These are phyloP conservation scores for Xerus inauris DNA, from an alignment of 2,113 vertebrate genomes.

Conservation along the genomic window DNA sequence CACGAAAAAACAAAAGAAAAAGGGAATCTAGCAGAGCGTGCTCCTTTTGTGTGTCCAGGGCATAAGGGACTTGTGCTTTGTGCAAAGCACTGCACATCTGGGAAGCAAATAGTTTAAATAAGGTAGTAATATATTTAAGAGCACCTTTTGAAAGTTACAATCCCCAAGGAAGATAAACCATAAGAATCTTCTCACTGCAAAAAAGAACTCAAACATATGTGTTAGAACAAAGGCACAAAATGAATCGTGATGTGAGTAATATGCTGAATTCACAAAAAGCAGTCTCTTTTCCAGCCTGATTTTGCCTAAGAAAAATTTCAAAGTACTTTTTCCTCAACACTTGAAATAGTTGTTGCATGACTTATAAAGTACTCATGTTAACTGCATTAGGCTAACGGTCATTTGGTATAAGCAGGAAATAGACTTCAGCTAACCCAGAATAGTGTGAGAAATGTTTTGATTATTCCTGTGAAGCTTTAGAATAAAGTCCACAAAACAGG, in stretches of 20 bases:
- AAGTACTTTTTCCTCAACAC: constrained; percentile 63
- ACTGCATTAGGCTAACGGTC: constrained; percentile 57
- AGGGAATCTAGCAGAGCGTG: constrained; percentile 25
- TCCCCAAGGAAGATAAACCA: constrained; percentile 40
- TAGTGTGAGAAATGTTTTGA: constrained; percentile 44
- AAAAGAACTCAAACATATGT: constrained; percentile 21
- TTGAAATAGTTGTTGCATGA: constrained; percentile 67
- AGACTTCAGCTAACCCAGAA: constrained; percentile 63
- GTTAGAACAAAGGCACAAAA: constrained; percentile 19
- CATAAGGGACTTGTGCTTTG: constrained; percentile 43
- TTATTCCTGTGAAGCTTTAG: constrained; percentile 65
- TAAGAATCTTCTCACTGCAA: constrained; percentile 47
- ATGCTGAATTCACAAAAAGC: constrained; percentile 6
- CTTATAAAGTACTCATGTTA: constrained; percentile 30
- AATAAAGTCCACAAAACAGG: constrained; percentile 39
- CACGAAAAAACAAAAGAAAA: neutral
- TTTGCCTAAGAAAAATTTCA: constrained; percentile 54
- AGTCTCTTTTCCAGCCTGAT: constrained; percentile 41
- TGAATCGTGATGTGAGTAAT: neutral
- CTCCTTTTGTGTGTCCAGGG: constrained; percentile 51
- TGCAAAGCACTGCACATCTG: constrained; percentile 53
- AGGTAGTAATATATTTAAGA: constrained; percentile 54
- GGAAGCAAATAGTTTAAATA: constrained; percentile 54
- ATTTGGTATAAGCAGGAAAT: constrained; percentile 73
- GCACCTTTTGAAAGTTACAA: constrained; percentile 55